Percentiles rank a stretch among this genome's conserved stretches.
Evolutionary conservation across 1,140 invertebrate genomes (phyloP).

Genomic region (Chlorops oryzae): DNA sequence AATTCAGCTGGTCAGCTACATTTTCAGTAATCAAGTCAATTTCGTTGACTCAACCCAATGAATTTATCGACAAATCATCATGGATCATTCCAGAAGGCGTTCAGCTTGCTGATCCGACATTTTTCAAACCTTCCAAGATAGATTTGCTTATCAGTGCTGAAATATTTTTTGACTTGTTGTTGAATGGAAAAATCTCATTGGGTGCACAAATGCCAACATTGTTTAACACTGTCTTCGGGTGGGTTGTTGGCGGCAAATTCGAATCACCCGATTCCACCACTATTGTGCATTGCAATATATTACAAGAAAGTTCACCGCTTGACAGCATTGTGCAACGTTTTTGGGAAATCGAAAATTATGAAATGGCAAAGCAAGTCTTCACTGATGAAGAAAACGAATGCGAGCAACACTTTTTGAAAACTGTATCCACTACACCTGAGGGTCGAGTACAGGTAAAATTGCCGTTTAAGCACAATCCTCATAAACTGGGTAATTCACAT

Average conservation of each 20-base stretch:
- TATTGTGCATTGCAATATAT: no score
- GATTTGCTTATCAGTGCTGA: constrained; percentile 1
- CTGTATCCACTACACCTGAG: no score
- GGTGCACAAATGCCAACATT: background rate
- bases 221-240: constrained; percentile 5
- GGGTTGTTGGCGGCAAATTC: constrained; percentile 4
- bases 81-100: background rate
- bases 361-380: no score
- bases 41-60: background rate
- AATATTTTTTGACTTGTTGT: background rate
- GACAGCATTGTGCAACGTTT: no score
- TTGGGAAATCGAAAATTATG: no score
- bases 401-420: no score
- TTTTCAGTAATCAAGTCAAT: constrained; percentile 1
- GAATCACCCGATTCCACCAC: no score
- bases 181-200: background rate
- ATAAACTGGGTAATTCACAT: no score
- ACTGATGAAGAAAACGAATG: no score
- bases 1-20: background rate
- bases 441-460: no score
- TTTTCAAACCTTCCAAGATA: background rate
- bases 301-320: no score
- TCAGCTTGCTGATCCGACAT: background rate
- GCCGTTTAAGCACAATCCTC: no score
- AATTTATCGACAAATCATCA: background rate